Base-by-base conservation (phyloP, 2,888 invertebrate genomes). In the Hirtodrosophila confusa region DNA sequence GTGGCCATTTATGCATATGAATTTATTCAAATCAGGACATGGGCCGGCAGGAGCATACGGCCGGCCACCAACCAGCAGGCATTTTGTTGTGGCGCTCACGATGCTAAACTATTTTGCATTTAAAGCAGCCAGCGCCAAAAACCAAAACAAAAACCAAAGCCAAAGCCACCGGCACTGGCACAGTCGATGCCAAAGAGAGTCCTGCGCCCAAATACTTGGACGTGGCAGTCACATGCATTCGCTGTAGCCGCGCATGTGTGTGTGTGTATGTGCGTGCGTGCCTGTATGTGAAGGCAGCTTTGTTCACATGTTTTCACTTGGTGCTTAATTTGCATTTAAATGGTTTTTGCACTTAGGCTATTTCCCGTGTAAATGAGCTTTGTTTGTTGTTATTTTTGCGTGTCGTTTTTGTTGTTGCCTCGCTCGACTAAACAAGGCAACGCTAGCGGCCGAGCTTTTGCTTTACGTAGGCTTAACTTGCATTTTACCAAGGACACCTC, bases 311-410 rank as follows among this genome's bases (percentile, higher is more conserved):
- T 89, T 89, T 89, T 85, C 90, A 89, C 86, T 89, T 88, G 86
- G 84, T 82, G 82, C 75, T 86, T 90, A 89, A 89, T 89, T 89
- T 89, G 89, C 89, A 89, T 89, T 89, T 90, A 89, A 89, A 90
- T 89, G 88, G 89, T 88, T 89, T 89, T 89, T 89, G 75, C 88
- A 89, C 86, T 88, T 88, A 80, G 82, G 84, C 88, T 78, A 89
- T 88, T 89, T 90, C 89, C 89, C 83, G 83, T 89, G 86, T 86
- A 90, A 89, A 90, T 89, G 88, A 86, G 84, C 84, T 84, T 80
- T 78, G 77, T 78, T 79, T 72, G 63, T 47, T 48, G 60, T 23
- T 53, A 2, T 41, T 53, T 10, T 35, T 44, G 31, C 31, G 31
- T 31, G 41, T 24, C 31, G 40, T 27, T 55, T 44, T 27, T 67